These are phyloP conservation scores for Tympanoctomys barrerae DNA, from an alignment of 2,797 vertebrate species.

Conservation along the genomic window DNA sequence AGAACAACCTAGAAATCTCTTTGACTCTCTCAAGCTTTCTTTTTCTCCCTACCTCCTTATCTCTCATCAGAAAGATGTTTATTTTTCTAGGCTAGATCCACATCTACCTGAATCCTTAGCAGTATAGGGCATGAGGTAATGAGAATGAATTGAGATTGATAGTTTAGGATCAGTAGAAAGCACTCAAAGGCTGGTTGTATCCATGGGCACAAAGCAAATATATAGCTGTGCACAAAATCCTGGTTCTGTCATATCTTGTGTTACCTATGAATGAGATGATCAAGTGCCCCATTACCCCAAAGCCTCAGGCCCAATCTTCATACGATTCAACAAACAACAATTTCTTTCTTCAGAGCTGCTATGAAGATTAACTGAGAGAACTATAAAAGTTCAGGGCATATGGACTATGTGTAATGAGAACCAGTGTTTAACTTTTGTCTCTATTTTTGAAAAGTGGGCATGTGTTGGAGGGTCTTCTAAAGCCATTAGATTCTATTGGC, in stretches of 20 bases:
- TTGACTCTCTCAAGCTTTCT: neutral
- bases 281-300: fast-evolving
- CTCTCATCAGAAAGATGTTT: slow-evolving; percentile 30
- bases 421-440: neutral
- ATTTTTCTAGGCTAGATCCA: slow-evolving; percentile 75
- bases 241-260: neutral
- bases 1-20: slow-evolving; percentile 44
- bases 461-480: slow-evolving; percentile 10
- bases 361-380: neutral
- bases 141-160: slow-evolving; percentile 3
- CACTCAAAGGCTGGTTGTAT: neutral
- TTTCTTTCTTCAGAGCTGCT: neutral
- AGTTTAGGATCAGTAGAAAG: neutral
- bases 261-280: neutral
- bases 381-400: neutral
- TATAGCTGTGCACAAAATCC: neutral
- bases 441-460: neutral
- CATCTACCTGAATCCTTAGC: slow-evolving; percentile 68
- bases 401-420: neutral
- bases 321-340: neutral
- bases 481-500: neutral
- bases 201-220: neutral
- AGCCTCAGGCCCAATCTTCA: neutral
- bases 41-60: neutral
- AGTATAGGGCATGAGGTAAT: slow-evolving; percentile 71